Conservation (phyloP, 2,888 invertebrate species). For the Cristatella mucedo region DNA sequence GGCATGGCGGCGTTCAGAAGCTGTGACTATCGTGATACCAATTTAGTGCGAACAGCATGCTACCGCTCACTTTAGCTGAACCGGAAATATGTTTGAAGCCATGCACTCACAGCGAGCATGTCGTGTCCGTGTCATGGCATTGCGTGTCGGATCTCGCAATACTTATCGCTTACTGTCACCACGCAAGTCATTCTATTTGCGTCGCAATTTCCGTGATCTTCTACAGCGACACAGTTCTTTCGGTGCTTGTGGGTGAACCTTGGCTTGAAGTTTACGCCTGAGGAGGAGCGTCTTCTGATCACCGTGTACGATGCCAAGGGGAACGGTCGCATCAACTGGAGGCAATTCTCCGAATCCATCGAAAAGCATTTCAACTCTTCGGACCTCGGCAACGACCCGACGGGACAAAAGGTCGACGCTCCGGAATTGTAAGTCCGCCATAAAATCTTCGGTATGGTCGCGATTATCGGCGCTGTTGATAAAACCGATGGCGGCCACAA, state of each 20-base stretch:
- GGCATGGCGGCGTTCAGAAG: no score
- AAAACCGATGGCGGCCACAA: no score
- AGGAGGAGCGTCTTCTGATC: slow-evolving; percentile 24
- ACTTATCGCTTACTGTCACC: no score
- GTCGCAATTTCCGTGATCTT: no score
- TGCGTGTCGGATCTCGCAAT: no score
- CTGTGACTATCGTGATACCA: no score
- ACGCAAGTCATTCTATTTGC: no score
- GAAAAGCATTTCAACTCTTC: slow-evolving; percentile 27
- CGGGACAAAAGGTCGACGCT: slow-evolving; percentile 19
- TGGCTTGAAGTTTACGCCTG: slow-evolving; percentile 23
- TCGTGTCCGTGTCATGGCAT: no score
- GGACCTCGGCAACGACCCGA: slow-evolving; percentile 22
- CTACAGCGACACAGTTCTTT: slow-evolving; percentile 34
- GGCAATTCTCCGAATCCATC: slow-evolving; percentile 31
- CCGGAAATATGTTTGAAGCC: no score
- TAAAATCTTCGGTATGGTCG: background rate
- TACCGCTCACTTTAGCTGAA: no score
- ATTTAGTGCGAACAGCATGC: no score
- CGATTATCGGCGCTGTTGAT: background rate
- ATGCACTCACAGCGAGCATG: no score
- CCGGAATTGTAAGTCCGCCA: slow-evolving; percentile 27
- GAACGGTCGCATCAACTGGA: slow-evolving; percentile 31
- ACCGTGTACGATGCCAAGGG: slow-evolving; percentile 25
- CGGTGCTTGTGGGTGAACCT: slow-evolving; percentile 34